Base-by-base conservation (phyloP, 2,113 vertebrate species). In the Neopipo cinnamomea region DNA sequence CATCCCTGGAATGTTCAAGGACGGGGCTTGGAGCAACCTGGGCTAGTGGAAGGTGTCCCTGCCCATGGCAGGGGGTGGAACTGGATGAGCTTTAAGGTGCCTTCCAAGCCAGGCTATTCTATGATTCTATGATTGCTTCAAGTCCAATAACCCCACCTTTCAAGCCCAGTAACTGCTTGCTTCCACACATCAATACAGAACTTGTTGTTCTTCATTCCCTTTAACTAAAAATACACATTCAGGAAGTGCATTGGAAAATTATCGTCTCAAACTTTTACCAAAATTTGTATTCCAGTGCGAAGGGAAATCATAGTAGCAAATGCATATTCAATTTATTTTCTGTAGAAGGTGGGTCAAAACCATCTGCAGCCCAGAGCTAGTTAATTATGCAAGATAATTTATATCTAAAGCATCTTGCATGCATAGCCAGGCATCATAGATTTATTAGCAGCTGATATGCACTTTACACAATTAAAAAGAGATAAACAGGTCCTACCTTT, bases 401-500 rank as follows among this genome's bases (percentile, higher is more conserved):
- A 72, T 71, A 89, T 72, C 76, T 72, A 61, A 93, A 71, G 73
- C 27, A 86, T 85, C 67, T 88, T 83, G 56, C 4, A 6, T 75
- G 66, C 37, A 76, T 55, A 91, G 28, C 33, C 68, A 89, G 56
- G 66, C 81, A 88, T 35, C 8, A 14, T 15, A 88, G 85, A 91
- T 81, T 81, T 96, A 94, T 91, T 93, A 95, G 65, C 71, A 63
- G 63, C 58, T 94, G 70, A 81, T 65, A 85, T 8, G 33, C 47
- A 59, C 79, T 76, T 92, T 89, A 83, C 33, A 92, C 55, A 95
- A 66, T 93, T 95, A 91, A 85, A 85, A 91, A 92, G 72, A 97
- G 75, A 85, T 95, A 95, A 96, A 87, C 74, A 89, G 23, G 83
- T 63, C 75, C 85, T 96, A 91, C 86, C 93, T 89, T 91, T 87